These are phyloP conservation scores for Glossophaga mutica DNA, from an alignment of 2,797 vertebrate species.

Conservation along the genomic window DNA sequence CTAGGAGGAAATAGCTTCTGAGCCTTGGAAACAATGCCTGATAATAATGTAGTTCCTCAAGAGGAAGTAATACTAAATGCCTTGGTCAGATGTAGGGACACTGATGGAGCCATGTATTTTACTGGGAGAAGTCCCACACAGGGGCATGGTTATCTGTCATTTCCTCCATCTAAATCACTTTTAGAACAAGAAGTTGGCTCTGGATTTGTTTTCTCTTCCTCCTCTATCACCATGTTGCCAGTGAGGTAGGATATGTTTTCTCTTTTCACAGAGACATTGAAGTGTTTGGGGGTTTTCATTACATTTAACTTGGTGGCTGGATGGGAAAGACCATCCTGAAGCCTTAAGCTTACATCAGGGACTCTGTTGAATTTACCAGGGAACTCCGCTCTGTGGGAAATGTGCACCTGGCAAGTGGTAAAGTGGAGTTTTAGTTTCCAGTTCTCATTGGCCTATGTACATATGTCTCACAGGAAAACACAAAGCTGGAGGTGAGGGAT, in stretches of 20 bases:
- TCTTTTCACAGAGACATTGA: neutral
- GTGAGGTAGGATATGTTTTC: neutral
- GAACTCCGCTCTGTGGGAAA: neutral
- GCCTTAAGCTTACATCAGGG: neutral
- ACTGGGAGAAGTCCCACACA: neutral
- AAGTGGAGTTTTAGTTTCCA: neutral
- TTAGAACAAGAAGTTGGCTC: neutral
- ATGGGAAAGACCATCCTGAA: neutral
- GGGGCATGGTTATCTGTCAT: neutral
- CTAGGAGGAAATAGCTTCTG: neutral
- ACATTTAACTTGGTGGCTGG: neutral
- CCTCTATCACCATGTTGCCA: neutral
- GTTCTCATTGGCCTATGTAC: neutral
- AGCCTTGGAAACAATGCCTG: neutral
- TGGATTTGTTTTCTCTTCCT: neutral
- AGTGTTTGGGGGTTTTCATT: neutral
- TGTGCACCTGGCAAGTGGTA: neutral
- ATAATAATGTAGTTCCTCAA: neutral
- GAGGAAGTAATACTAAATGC: neutral
- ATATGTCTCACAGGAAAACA: neutral
- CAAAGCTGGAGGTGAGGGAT: neutral
- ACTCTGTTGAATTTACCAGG: neutral
- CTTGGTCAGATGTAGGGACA: neutral
- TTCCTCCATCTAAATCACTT: neutral
- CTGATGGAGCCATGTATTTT: neutral